These are phyloP conservation scores for Rhabdornis inornatus DNA, from an alignment of 2,113 vertebrate species.

Conservation along the genomic window DNA sequence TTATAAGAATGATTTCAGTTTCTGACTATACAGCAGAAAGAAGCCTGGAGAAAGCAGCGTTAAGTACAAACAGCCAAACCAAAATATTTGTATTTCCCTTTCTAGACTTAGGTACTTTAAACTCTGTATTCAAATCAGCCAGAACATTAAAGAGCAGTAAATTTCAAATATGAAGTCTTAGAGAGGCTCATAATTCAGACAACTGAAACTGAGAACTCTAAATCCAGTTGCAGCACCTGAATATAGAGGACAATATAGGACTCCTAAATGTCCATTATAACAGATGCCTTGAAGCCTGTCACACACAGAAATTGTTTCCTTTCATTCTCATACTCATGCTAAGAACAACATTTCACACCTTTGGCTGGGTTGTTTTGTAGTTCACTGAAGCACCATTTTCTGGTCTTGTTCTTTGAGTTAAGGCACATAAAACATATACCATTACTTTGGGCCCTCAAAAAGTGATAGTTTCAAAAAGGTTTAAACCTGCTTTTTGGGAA, in stretches of 20 bases:
- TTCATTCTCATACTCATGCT: neutral
- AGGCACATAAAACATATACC: neutral
- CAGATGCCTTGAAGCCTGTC: neutral
- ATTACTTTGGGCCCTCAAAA: neutral
- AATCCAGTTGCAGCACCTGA: neutral
- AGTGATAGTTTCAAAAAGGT: neutral
- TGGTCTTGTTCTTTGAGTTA: neutral
- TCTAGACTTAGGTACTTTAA: neutral
- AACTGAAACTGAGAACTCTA: neutral
- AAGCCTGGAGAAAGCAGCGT: neutral
- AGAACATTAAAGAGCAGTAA: neutral
- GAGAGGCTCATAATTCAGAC: neutral
- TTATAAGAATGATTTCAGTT: neutral
- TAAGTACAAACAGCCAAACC: neutral
- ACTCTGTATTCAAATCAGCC: neutral
- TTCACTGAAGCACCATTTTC: neutral
- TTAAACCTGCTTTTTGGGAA: neutral
- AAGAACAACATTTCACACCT: neutral
- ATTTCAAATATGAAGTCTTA: neutral
- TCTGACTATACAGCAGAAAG: neutral
- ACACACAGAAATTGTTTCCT: neutral
- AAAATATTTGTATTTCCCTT: neutral
- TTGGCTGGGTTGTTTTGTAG: neutral
- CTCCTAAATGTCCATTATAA: neutral
- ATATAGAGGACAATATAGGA: neutral